Conservation (phyloP, 2,888 invertebrate species). For the Poecilobothrus nobilitatus region DNA sequence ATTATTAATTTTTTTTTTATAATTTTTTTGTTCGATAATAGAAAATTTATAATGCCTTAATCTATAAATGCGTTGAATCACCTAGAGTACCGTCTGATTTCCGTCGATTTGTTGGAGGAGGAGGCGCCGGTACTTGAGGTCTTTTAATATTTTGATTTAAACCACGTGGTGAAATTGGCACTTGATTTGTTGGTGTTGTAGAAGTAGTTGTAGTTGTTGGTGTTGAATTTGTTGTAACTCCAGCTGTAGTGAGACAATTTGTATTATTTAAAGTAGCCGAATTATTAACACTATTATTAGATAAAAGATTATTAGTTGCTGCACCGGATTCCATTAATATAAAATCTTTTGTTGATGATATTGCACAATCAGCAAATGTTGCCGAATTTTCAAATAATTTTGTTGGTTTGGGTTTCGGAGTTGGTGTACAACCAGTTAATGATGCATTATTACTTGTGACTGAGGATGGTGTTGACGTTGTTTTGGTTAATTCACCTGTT, state of each 20-base stretch:
- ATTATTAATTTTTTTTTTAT: neutral
- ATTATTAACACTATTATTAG: neutral
- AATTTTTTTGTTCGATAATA: neutral
- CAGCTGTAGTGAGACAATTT: neutral
- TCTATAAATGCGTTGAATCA: constrained; percentile 24
- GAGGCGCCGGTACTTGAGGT: constrained; percentile 25
- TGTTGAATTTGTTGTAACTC: neutral
- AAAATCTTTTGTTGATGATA: constrained; percentile 17
- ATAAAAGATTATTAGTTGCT: neutral
- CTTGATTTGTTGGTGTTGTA: constrained; percentile 17
- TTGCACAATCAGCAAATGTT: constrained; percentile 18
- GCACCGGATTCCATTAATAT: constrained; percentile 13
- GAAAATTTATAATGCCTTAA: neutral
- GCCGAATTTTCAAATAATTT: constrained; percentile 15
- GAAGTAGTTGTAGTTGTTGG: neutral
- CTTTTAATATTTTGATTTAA: constrained; percentile 25
- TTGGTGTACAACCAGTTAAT: neutral
- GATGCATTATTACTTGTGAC: constrained; percentile 10
- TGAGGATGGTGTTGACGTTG: constrained; percentile 11
- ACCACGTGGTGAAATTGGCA: constrained; percentile 25
- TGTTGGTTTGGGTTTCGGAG: neutral
- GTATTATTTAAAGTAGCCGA: neutral
- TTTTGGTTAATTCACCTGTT: constrained; percentile 11
- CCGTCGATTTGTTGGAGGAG: constrained; percentile 23
- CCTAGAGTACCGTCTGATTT: constrained; percentile 21